Evolutionary conservation across 2,888 invertebrate genomes (phyloP).

Genomic region (Scaptomyza tumidula): DNA sequence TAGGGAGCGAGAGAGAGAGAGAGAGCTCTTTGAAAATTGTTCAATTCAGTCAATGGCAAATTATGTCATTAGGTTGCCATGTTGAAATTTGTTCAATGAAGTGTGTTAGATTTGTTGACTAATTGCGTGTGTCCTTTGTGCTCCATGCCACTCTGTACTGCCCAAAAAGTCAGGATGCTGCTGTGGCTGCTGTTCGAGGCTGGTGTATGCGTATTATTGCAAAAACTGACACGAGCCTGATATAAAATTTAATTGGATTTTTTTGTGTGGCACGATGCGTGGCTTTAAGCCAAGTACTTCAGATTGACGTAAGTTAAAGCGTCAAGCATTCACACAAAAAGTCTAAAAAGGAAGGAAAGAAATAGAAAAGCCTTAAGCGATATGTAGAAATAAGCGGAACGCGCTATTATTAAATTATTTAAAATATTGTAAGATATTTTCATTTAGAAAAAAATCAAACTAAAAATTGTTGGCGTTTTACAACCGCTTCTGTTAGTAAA

Average conservation of each 20-base stretch:
- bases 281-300: conserved; percentile 23
- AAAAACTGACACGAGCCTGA: conserved; percentile 41
- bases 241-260: conserved; percentile 76
- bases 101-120: conserved; percentile 73
- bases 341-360: no score
- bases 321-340: neutral
- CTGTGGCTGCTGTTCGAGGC: conserved; percentile 9
- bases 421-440: no score
- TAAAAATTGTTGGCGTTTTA: neutral
- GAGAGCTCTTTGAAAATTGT: conserved; percentile 29
- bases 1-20: neutral
- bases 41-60: conserved; percentile 62
- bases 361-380: no score
- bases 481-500: neutral
- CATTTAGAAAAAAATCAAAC: neutral
- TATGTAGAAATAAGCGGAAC: no score
- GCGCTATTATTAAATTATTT: no score
- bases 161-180: neutral
- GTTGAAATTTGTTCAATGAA: conserved; percentile 72
- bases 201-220: conserved; percentile 27
- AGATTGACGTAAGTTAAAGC: conserved; percentile 31
- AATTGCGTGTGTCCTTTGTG: conserved; percentile 65
- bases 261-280: conserved; percentile 29
- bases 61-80: conserved; percentile 70
- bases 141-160: conserved; percentile 5